phyloP scores from a whole-genome alignment of 2,888 invertebrate genomes.

The Hyposoter dolosus region DNA sequence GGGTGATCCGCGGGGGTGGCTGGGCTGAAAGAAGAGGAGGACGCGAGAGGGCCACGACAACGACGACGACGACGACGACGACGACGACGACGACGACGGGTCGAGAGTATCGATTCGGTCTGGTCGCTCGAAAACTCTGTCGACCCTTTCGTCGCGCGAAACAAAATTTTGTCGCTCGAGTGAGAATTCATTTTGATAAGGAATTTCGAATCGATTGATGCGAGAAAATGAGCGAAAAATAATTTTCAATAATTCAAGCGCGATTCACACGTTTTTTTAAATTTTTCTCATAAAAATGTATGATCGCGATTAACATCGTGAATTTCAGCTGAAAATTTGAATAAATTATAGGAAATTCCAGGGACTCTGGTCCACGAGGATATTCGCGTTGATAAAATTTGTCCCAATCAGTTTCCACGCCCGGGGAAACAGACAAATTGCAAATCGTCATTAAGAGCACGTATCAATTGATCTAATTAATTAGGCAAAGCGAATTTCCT shows the following conservation, averaged over 20 bases:
- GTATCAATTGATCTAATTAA: constrained; percentile 81
- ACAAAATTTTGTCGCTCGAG: background rate
- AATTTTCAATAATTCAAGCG: background rate
- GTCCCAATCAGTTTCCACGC: constrained; percentile 23
- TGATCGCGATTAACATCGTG: background rate
- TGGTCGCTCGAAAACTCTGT: constrained; percentile 59
- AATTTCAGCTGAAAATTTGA: background rate
- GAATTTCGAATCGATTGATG: too few species aligned
- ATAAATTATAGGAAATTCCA: constrained; percentile 1
- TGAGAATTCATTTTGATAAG: too few species aligned
- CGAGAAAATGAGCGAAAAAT: background rate
- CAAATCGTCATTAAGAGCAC: constrained; percentile 71
- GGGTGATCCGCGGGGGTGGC: constrained; percentile 39
- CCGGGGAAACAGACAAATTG: constrained; percentile 24
- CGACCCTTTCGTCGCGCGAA: constrained; percentile 39
- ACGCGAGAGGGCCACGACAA: constrained; percentile 49
- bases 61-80: constrained; percentile 55
- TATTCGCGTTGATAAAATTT: constrained; percentile 55
- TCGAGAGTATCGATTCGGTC: constrained; percentile 80
- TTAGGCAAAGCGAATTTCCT: constrained; percentile 71
- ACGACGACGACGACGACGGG: constrained; percentile 69
- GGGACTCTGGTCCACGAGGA: constrained; percentile 1
- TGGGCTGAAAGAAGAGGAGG: constrained; percentile 52
- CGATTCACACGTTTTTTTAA: background rate
- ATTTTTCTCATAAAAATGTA: background rate